phyloP scores from a whole-genome alignment of 1,140 invertebrate species.

The Calephelis virginiensis region DNA sequence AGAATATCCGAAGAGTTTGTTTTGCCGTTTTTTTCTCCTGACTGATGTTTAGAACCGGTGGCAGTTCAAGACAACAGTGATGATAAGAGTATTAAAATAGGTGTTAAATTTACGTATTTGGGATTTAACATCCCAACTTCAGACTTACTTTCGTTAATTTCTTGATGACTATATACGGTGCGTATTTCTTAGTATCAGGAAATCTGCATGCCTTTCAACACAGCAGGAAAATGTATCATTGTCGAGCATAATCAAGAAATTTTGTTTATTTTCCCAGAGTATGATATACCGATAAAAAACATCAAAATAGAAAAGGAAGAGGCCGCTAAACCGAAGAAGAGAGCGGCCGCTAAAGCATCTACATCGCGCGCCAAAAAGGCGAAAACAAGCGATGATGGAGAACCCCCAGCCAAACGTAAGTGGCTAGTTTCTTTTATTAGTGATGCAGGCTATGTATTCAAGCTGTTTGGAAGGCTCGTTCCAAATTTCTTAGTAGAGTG shows the following conservation, averaged over 20 bases:
- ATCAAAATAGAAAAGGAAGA: conserved; percentile 39
- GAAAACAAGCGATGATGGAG: conserved; percentile 38
- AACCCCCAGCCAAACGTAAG: conserved; percentile 59
- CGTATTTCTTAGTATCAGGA: no score
- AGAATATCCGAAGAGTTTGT: no score
- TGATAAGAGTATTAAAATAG: no score
- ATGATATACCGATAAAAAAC: conserved; percentile 44
- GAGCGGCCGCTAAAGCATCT: conserved; percentile 42
- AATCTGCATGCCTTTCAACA: no score
- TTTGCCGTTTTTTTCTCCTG: no score
- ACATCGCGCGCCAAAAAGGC: conserved; percentile 50
- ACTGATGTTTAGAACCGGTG: no score
- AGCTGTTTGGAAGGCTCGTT: not conserved
- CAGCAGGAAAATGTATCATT: no score
- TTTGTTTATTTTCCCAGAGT: conserved; percentile 46
- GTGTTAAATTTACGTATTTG: no score
- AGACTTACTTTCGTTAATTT: no score
- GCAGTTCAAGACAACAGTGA: no score
- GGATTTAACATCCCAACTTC: no score
- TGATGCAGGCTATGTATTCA: conserved; percentile 42
- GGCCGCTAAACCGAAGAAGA: conserved; percentile 48
- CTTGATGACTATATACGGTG: no score
- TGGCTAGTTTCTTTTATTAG: conserved; percentile 38
- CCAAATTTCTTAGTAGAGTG: not conserved
- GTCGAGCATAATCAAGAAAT: not conserved